Conservation (phyloP, 2,888 invertebrate species). For the Acanthosoma haemorrhoidale region DNA sequence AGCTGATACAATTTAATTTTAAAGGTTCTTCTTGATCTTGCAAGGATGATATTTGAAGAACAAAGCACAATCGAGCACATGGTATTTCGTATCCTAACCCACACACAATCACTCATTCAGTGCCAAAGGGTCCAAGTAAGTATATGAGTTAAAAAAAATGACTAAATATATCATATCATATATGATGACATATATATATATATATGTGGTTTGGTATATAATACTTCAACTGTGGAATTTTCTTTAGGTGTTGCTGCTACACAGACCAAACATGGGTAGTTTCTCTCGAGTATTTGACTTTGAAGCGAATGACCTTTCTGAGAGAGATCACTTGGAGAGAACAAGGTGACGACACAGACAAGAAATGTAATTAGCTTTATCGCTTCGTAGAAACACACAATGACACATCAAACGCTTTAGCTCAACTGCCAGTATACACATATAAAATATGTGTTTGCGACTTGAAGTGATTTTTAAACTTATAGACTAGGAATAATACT, state of each 20-base stretch:
- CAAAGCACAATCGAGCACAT: conserved; percentile 94
- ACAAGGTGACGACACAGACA: conserved; percentile 54
- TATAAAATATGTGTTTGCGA: too few relatives aligned
- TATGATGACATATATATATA: neutral
- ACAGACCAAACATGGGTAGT: conserved; percentile 84
- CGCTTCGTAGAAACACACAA: conserved; percentile 25
- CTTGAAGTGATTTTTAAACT: too few relatives aligned
- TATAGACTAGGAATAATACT: too few relatives aligned
- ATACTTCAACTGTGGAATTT: neutral
- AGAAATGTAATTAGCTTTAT: conserved; percentile 33
- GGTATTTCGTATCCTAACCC: conserved; percentile 86
- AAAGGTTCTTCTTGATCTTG: conserved; percentile 80
- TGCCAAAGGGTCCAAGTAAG: conserved; percentile 88
- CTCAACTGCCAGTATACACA: too few relatives aligned
- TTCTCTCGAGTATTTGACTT: conserved; percentile 92
- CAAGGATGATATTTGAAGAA: conserved; percentile 95
- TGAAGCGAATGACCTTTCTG: conserved; percentile 80
- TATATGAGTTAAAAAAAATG: too few relatives aligned
- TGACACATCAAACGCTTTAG: conserved; percentile 9
- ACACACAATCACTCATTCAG: conserved; percentile 88
- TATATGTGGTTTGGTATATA: too few relatives aligned
- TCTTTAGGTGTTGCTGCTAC: conserved; percentile 75
- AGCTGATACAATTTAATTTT: conserved; percentile 31
- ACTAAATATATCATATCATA: too few relatives aligned
- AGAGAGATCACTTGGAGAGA: conserved; percentile 66